Conservation (phyloP, 53 echinoderm and acorn worm genomes). For the Paracentrotus lividus region DNA sequence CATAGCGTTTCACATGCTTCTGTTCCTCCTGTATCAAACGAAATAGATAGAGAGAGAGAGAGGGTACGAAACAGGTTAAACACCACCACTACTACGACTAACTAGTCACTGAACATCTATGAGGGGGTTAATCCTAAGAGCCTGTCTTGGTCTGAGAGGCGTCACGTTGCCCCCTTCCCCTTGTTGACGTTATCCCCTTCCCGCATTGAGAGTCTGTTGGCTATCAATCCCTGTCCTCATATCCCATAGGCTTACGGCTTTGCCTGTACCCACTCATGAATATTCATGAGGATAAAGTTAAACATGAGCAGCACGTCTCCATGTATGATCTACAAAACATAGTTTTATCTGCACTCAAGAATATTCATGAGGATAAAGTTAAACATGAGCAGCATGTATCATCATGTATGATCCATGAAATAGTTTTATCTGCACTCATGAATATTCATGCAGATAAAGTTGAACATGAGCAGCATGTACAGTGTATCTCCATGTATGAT, state of each 20-base stretch:
- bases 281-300: slow-evolving; percentile 23
- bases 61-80: not conserved
- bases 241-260: slow-evolving; percentile 55
- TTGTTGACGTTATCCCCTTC: slow-evolving; percentile 64
- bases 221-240: slow-evolving; percentile 45
- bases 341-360: too few relatives aligned
- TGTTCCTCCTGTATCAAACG: slow-evolving; percentile 55
- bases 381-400: too few relatives aligned
- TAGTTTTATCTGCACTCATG: too few relatives aligned
- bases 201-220: slow-evolving; percentile 57
- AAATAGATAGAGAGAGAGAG: slow-evolving; percentile 27
- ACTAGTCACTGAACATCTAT: slow-evolving; percentile 48
- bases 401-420: too few relatives aligned
- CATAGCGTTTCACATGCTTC: slow-evolving; percentile 81
- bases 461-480: too few relatives aligned
- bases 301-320: too few relatives aligned
- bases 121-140: slow-evolving; percentile 34
- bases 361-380: slow-evolving; percentile 31
- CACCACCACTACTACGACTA: too few relatives aligned
- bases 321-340: too few relatives aligned
- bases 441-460: slow-evolving; percentile 33
- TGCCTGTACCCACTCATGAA: slow-evolving; percentile 10
- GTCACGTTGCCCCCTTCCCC: slow-evolving; percentile 66
- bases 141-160: slow-evolving; percentile 54
- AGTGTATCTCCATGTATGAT: too few relatives aligned